Percentiles rank a stretch among this genome's conserved stretches.
These are phyloP conservation scores for Falcaria lacertinaria DNA, from an alignment of 2,888 invertebrate species.

Conservation along the genomic window DNA sequence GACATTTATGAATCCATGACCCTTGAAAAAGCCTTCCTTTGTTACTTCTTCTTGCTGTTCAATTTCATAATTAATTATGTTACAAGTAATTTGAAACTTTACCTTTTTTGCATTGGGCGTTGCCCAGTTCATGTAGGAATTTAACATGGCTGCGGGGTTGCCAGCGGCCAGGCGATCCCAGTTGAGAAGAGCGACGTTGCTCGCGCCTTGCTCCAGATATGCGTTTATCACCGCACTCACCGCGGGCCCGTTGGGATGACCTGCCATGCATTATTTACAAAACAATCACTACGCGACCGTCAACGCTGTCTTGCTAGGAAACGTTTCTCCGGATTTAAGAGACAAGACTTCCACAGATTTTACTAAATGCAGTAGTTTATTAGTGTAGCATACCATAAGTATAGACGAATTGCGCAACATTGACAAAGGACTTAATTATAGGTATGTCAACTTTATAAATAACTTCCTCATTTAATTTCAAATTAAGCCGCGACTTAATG, in stretches of 20 bases:
- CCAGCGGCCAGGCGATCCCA: conserved; percentile 60
- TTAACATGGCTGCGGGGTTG: conserved; percentile 30
- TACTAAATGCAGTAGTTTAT: too few species aligned
- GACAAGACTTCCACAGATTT: background rate
- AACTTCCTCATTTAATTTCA: too few species aligned
- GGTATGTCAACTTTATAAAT: too few species aligned
- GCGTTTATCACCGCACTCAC: conserved; percentile 44
- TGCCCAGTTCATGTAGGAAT: conserved; percentile 59
- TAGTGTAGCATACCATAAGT: too few species aligned
- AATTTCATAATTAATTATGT: conserved; percentile 7
- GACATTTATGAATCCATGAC: too few species aligned
- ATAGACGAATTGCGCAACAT: too few species aligned
- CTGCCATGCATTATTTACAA: conserved; percentile 34
- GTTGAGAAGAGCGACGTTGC: conserved; percentile 60
- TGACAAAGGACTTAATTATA: too few species aligned
- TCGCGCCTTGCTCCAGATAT: conserved; percentile 41
- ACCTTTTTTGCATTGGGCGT: conserved; percentile 63
- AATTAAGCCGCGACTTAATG: too few species aligned
- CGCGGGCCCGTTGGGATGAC: conserved; percentile 54
- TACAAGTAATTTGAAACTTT: conserved; percentile 9
- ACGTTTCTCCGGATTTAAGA: background rate
- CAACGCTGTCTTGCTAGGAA: background rate
- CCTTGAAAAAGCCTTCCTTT: too few species aligned
- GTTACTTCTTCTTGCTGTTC: too few species aligned
- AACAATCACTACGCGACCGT: conserved; percentile 11